Base-by-base conservation (phyloP, 2,888 invertebrate genomes). In the Prionchulus punctatus region DNA sequence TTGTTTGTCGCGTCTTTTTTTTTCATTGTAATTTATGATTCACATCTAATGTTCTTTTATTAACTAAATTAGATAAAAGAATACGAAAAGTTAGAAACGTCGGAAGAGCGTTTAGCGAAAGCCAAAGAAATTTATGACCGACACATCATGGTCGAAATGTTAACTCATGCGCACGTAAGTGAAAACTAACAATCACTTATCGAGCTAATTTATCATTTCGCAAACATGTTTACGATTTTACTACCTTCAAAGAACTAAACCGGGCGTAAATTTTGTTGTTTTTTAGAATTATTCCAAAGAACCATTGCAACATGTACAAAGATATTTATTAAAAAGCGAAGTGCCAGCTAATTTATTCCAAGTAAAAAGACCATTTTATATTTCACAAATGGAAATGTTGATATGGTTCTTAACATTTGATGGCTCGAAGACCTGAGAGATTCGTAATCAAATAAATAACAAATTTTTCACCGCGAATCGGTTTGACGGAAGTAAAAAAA, bases 91-190 rank as follows among this genome's bases (percentile, higher is more conserved):
- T 80, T 96, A 73, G 98, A 99, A 77, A 88, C 89, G 69, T 82
- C 85, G 61, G 96, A 98, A 68, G 98, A 98, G 71, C 80, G 98
- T 72, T 83, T 86, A 77, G 85, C 87, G 74, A 82, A 88, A 70
- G 94, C 94, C 60, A 81, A 87, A 70, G 90, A 94, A 76, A 91
- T 98, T 71, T 98, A 98, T 78, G 98, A 98, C 78, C 92, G 91
- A 79, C 98, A 90, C 80, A 96, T 98, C 73, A 98, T 98, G 98
- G 92, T 92, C 76, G 98, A 99, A 80, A 81, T 99, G 74, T 80
- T 98, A 74, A 87, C 96, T 65, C 90, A 92, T 78, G 85, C 94
- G 68, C 94, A 98, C 79, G 96, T 96, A 80, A 86, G 86, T 82
- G 57, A 25, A 27, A 18, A 30, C 67, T 58, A 57, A 57, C 50